phyloP scores from a whole-genome alignment of 1,140 invertebrate species.

The Melanaphis sacchari region DNA sequence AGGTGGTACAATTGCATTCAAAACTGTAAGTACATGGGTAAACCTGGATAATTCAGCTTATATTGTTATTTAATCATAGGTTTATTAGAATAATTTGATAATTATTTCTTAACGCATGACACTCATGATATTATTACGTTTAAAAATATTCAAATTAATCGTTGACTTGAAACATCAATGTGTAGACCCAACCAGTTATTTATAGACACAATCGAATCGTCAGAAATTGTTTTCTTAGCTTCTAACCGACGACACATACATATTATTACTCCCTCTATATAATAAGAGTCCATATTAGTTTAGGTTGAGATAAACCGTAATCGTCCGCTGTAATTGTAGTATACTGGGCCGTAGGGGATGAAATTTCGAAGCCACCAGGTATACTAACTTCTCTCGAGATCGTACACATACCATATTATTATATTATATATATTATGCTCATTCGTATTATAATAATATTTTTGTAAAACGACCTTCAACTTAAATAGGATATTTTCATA shows the following conservation, averaged over 20 bases:
- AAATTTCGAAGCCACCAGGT: not conserved
- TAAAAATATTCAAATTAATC: not conserved
- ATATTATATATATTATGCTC: not conserved
- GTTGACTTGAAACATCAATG: not conserved
- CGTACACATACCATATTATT: not conserved
- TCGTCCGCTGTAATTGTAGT: not conserved
- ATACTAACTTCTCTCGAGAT: not conserved
- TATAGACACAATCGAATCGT: not conserved
- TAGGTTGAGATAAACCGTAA: not conserved
- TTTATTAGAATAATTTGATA: not conserved
- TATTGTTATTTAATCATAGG: not conserved
- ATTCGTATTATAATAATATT: not conserved
- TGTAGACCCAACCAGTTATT: not conserved
- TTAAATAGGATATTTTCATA: not conserved
- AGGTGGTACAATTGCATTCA: no score
- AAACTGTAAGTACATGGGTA: no score
- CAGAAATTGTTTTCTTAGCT: not conserved
- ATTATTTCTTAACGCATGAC: not conserved
- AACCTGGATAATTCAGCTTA: no score
- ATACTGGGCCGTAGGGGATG: not conserved
- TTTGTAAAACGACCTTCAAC: not conserved
- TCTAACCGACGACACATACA: not conserved
- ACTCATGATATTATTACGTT: not conserved
- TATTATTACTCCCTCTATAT: conserved; percentile 3
- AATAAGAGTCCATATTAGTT: not conserved